Base-by-base conservation (phyloP, 2,888 invertebrate species). In the Drosophila maculinotata region DNA sequence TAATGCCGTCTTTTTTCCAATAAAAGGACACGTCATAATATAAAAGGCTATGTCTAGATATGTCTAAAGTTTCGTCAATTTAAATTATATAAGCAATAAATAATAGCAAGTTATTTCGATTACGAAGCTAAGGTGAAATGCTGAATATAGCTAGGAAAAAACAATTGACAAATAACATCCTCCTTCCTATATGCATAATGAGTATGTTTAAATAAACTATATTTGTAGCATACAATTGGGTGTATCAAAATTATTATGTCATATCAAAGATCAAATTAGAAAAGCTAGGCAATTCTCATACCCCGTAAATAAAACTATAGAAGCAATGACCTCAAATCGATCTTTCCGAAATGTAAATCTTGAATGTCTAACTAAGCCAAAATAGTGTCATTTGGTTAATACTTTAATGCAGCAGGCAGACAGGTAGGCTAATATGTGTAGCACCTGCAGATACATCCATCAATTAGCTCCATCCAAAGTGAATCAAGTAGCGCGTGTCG, bases 391-490 rank as follows among this genome's bases (percentile, higher is more conserved):
- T 71, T 63, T 38, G 47, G 20, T 39, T 71, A 82, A 80, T 63
- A 63, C 64, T 36, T 65, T 85, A 66, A 79, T 69, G 45, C 56
- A 35, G 5, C 23, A 31, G 6, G 36, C 15, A 31, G 25, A 23
- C 38, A 35, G 48, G 17, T 49, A 44, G 33, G 33, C 38, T 33
- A 45, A 35, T 36, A 33, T 28, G 10, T 14, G 31, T 39, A 57
- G 53, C 51, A 56, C 69, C 47, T 58, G 48, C 47, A 56, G 59
- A 60, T 52, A 67, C 68, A 81, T 81, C 76, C 82, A 84, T 84
- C 85, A 85, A 76, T 68, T 67, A 63, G 64, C 48, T 59, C 9
- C 59, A 59, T 54, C 59, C 31, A 60, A 57, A 49, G 30, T 38
- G 56, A 78, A 70, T 58, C 48, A 66, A 79, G 56, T 36, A 48